phyloP scores from a whole-genome alignment of 2,113 vertebrate genomes.

The Oreotrochilus melanogaster region DNA sequence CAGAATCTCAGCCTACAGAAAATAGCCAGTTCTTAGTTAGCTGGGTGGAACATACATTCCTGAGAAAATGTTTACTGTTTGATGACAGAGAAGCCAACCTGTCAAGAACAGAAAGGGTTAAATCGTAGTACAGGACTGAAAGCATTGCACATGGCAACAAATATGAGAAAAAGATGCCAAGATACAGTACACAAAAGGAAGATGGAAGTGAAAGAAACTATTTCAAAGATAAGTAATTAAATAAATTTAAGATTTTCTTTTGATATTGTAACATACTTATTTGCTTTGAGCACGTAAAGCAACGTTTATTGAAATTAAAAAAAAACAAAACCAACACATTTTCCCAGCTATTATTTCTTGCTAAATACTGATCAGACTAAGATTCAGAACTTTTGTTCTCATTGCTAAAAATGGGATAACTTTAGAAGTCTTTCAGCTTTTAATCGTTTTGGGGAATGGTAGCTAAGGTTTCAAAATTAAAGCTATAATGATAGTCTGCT shows the following conservation, averaged over 20 bases:
- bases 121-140: not conserved
- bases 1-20: not conserved
- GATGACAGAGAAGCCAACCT: not conserved
- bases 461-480: not conserved
- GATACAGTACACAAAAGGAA: not conserved
- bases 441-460: not conserved
- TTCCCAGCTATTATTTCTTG: not conserved
- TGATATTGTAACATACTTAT: not conserved
- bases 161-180: not conserved
- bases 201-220: not conserved
- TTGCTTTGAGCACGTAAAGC: not conserved
- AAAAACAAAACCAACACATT: not conserved
- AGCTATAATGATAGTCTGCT: not conserved
- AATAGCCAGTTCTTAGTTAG: not conserved
- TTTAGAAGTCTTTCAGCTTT: not conserved
- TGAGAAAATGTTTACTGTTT: not conserved
- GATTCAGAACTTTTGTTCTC: not conserved
- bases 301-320: not conserved
- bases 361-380: not conserved
- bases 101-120: not conserved
- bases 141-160: not conserved
- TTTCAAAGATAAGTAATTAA: not conserved
- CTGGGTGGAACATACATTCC: not conserved
- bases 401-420: not conserved
- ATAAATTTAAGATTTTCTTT: not conserved